Conservation (phyloP, 2,113 vertebrate genomes). For the Rhizomys pruinosus region DNA sequence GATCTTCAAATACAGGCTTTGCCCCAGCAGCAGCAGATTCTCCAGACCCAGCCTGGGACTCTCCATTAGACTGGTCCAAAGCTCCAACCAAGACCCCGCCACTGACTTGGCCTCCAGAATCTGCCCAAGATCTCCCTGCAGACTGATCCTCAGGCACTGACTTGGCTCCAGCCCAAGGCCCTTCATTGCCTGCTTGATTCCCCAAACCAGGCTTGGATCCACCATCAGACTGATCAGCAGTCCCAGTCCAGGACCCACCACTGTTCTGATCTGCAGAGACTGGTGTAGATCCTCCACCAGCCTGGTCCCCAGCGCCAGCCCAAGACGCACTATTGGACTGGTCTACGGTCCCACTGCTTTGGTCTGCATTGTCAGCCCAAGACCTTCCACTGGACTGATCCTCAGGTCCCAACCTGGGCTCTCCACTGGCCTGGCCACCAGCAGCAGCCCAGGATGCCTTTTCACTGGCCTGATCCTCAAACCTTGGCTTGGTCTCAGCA, state of each 20-base stretch:
- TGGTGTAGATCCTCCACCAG: not conserved
- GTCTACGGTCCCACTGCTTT: slow-evolving; percentile 28
- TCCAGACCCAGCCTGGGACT: slow-evolving; percentile 48
- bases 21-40: slow-evolving; percentile 7
- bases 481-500: slow-evolving; percentile 34
- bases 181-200: slow-evolving; percentile 21
- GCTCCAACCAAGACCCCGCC: slow-evolving; percentile 48
- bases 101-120: slow-evolving; percentile 40
- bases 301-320: slow-evolving; percentile 49
- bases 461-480: slow-evolving; percentile 61
- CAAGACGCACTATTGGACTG: slow-evolving; percentile 40
- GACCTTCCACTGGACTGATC: slow-evolving; percentile 19
- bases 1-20: slow-evolving; percentile 52
- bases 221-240: slow-evolving; percentile 44
- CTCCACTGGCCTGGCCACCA: slow-evolving; percentile 38
- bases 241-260: slow-evolving; percentile 53
- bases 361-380: not conserved
- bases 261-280: slow-evolving; percentile 27
- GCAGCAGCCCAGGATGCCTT: slow-evolving; percentile 61
- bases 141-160: slow-evolving; percentile 45
- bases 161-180: slow-evolving; percentile 38
- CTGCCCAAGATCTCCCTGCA: slow-evolving; percentile 55
- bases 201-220: slow-evolving; percentile 51
- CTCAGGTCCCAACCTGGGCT: slow-evolving; percentile 12
- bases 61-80: slow-evolving; percentile 37